Evolutionary conservation across 2,113 vertebrate species (phyloP).

Genomic region (Pachypanchax playfairii): DNA sequence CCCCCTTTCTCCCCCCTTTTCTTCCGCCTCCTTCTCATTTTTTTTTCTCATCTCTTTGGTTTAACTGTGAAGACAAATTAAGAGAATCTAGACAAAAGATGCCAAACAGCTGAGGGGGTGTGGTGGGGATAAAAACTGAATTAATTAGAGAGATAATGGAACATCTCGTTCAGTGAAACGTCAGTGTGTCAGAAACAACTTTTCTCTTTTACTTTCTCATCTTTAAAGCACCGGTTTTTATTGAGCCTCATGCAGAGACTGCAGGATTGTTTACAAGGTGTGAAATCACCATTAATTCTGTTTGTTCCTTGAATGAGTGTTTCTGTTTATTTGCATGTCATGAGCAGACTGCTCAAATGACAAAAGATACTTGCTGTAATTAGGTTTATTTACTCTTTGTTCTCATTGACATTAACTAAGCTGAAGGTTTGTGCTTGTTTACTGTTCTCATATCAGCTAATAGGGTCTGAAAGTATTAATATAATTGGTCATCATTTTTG

Average conservation of each 20-base stretch:
- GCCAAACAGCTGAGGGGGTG: conserved; percentile 34
- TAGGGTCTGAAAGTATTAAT: no score
- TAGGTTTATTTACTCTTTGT: conserved; percentile 1
- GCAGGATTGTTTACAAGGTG: conserved; percentile 14
- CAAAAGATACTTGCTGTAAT: neutral
- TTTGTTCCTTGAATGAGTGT: neutral
- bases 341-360: neutral
- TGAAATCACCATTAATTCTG: conserved; percentile 12
- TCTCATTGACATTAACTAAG: neutral
- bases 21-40: neutral
- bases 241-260: conserved; percentile 8
- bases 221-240: conserved; percentile 25
- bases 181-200: conserved; percentile 44
- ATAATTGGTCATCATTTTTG: no score
- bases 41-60: conserved; percentile 36
- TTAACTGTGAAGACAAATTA: conserved; percentile 43
- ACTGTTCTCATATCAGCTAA: no score
- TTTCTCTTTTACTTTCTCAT: conserved; percentile 19
- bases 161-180: conserved; percentile 50
- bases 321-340: neutral
- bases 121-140: conserved; percentile 23
- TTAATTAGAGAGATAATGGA: conserved; percentile 52
- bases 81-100: conserved; percentile 39
- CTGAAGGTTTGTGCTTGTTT: neutral
- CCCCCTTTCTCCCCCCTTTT: neutral